Evolutionary conservation across 2,113 vertebrate genomes (phyloP), one percentile per base, ranked within the genome.

Genomic region (Corythornis vintsioides): DNA sequence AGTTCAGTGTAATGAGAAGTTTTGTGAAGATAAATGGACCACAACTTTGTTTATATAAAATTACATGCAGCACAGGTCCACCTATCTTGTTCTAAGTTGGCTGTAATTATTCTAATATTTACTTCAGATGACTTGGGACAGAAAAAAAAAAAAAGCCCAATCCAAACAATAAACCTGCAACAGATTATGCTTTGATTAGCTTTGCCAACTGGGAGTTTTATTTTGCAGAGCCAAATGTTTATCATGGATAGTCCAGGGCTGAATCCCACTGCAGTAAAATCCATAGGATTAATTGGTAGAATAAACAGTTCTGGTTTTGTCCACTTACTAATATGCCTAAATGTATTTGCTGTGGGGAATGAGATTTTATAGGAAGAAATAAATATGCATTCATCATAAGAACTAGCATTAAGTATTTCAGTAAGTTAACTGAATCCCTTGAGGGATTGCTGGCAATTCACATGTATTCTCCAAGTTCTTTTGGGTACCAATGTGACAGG

Each of bases 251-350:
- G 25, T 71, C 61, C 45, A 50, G 10, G 17, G 47, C 14, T 73
- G 67, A 93, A 88, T 93, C 33, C 38, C 82, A 77, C 18, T 66
- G 31, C 45, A 85, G 33, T 50, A 55, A 93, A 93, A 89, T 89
- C 82, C 56, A 66, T 25, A 77, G 52, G 74, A 89, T 92, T 93
- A 91, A 24, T 29, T 73, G 38, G 13, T 40, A 84, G 81, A 94
- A 94, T 77, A 95, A 93, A 83, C n/a, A 85, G 15, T 43, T 93
- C 63, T 87, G 22, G 6, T 14, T 93, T 66, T 29, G 71, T 43
- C 43, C 92, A 64, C 71, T 89, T 69, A 64, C 63, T 91, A 94
- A 86, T 90, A 66, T n/a, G 26, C 20, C 40, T 92, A 87, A 94
- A 87, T 77, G 15, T 74, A 70, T 92, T 94, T 93, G 38, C 84